These are phyloP conservation scores for Xyliphius kryptos DNA, from an alignment of 2,113 vertebrate species.

Conservation along the genomic window DNA sequence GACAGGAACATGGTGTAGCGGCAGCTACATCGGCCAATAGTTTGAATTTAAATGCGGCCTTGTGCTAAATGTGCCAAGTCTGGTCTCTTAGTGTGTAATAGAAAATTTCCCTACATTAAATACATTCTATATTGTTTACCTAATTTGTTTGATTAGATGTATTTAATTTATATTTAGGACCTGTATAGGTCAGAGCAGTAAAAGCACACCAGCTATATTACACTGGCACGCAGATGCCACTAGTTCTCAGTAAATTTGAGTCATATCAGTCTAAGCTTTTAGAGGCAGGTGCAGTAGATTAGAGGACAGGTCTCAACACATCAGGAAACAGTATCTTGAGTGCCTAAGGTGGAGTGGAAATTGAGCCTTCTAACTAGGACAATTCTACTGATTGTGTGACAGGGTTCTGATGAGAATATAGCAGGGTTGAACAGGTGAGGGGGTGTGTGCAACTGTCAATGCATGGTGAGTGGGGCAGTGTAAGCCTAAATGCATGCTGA, in stretches of 20 bases:
- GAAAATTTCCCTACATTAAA: too few relatives aligned
- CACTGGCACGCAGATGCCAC: conserved; percentile 56
- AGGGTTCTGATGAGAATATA: conserved; percentile 29
- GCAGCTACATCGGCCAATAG: too few relatives aligned
- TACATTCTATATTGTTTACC: too few relatives aligned
- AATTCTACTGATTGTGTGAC: conserved; percentile 34
- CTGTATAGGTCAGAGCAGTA: conserved; percentile 18
- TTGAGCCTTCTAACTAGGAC: conserved; percentile 22
- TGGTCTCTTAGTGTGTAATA: too few relatives aligned
- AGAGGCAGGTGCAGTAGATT: conserved; percentile 71
- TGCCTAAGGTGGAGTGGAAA: conserved; percentile 34
- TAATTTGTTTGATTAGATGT: too few relatives aligned
- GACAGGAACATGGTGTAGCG: too few relatives aligned
- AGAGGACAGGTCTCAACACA: conserved; percentile 58
- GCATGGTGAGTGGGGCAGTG: conserved; percentile 12
- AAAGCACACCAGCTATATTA: conserved; percentile 17
- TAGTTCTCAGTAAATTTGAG: conserved; percentile 23
- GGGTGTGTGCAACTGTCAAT: conserved; percentile 10
- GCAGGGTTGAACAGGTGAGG: conserved; percentile 5
- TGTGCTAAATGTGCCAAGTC: too few relatives aligned
- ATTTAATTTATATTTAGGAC: too few relatives aligned
- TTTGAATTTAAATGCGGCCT: too few relatives aligned
- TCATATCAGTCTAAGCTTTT: conserved; percentile 51
- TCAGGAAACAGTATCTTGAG: conserved; percentile 60
- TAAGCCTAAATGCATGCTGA: conserved; percentile 20